These are phyloP conservation scores for Excalfactoria chinensis DNA, from an alignment of 2,113 vertebrate species.

Conservation along the genomic window DNA sequence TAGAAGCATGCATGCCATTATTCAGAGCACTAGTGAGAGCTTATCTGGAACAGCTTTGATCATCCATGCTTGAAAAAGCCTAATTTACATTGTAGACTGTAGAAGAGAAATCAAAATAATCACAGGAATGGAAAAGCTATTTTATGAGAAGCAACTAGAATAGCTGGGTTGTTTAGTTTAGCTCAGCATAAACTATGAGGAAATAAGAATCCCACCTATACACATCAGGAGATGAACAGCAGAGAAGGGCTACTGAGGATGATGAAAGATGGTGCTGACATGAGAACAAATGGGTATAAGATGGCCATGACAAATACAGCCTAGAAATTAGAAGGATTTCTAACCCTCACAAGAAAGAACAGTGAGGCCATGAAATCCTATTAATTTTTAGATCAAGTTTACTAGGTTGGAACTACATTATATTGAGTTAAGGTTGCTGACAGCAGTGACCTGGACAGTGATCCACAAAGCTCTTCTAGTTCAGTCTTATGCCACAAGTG, in stretches of 20 bases:
- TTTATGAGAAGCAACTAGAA: slow-evolving; percentile 4
- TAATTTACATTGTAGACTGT: slow-evolving; percentile 50
- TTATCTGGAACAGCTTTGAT: slow-evolving; percentile 63
- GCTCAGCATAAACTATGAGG: background rate
- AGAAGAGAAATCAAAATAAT: slow-evolving; percentile 19
- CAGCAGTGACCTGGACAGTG: background rate
- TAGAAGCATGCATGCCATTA: slow-evolving; percentile 42
- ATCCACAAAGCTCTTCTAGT: background rate
- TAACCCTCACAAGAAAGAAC: background rate
- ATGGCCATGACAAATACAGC: background rate
- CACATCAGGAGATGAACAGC: background rate
- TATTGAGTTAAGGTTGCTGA: background rate
- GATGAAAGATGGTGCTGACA: slow-evolving; percentile 13
- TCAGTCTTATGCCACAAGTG: background rate
- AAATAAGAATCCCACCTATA: background rate
- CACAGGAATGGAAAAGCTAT: slow-evolving; percentile 32
- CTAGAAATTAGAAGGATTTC: background rate
- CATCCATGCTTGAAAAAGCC: slow-evolving; percentile 25
- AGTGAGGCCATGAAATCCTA: background rate
- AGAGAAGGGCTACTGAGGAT: background rate
- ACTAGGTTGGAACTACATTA: background rate
- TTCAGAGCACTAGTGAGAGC: slow-evolving; percentile 17
- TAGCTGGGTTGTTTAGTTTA: background rate
- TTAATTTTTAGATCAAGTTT: background rate
- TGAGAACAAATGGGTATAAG: background rate